Conservation (phyloP, 2,113 vertebrate genomes). For the Ptyas mucosa region DNA sequence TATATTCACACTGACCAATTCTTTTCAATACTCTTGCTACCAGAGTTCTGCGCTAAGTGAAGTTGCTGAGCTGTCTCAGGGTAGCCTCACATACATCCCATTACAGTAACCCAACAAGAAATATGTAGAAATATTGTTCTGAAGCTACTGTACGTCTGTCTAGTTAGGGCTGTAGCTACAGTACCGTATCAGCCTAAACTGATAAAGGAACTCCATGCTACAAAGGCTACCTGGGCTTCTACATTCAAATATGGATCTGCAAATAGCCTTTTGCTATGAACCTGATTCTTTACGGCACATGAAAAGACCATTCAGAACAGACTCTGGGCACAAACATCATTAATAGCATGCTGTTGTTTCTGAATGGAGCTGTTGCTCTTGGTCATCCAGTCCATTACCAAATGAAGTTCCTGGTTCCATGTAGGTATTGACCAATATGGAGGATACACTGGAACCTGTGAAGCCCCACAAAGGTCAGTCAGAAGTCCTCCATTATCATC, state of each 20-base stretch:
- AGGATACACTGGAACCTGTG: background rate
- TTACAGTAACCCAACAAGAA: background rate
- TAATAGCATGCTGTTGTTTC: background rate
- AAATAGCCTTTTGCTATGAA: background rate
- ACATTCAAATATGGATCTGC: background rate
- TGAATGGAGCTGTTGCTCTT: background rate
- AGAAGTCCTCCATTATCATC: background rate
- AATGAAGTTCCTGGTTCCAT: background rate
- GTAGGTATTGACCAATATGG: background rate
- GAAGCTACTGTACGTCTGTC: background rate
- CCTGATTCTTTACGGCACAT: background rate
- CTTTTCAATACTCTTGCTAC: background rate
- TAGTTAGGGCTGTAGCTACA: background rate
- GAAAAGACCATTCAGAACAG: background rate
- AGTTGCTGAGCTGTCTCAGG: background rate
- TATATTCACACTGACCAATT: background rate
- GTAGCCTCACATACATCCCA: background rate
- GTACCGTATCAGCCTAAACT: background rate
- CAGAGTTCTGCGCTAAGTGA: background rate
- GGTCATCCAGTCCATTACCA: background rate
- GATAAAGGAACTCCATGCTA: background rate
- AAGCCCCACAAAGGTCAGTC: background rate
- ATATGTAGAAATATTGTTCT: too few relatives aligned
- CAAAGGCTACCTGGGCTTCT: background rate
- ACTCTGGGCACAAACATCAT: background rate